These are phyloP conservation scores for Phylloscopus collybita DNA, from an alignment of 2,797 vertebrate genomes.

Conservation along the genomic window DNA sequence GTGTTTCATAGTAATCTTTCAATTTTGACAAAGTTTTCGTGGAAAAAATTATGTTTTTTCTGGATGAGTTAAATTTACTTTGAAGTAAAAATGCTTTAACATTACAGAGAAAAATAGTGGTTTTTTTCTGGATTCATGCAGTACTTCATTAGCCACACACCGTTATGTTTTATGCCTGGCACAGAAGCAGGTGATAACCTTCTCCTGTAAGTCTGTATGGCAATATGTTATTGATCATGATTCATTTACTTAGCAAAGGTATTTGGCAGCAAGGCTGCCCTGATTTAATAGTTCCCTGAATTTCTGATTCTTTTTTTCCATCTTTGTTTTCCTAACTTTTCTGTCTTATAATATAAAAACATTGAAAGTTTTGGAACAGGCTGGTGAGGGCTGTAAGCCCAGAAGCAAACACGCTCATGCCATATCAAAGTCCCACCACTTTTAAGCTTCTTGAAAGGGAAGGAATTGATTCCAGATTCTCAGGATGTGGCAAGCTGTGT, in stretches of 20 bases:
- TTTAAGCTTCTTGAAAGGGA: constrained; percentile 69
- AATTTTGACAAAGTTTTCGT: background rate
- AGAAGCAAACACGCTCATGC: constrained; percentile 69
- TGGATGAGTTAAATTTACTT: constrained; percentile 22
- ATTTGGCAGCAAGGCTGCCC: background rate
- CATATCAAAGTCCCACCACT: constrained; percentile 67
- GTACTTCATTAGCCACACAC: constrained; percentile 31
- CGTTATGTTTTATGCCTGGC: constrained; percentile 40
- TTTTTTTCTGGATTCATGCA: background rate
- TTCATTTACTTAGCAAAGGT: constrained; percentile 40
- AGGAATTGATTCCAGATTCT: constrained; percentile 72
- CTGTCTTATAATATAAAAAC: constrained; percentile 52
- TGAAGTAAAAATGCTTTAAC: constrained; percentile 23
- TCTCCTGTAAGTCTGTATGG: background rate
- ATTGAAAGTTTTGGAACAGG: constrained; percentile 51
- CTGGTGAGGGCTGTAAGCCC: constrained; percentile 65
- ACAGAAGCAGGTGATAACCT: constrained; percentile 54
- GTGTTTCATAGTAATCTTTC: background rate
- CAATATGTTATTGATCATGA: constrained; percentile 61
- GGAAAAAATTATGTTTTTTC: background rate
- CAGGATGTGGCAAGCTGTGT: constrained; percentile 75
- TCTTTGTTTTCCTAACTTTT: constrained; percentile 68
- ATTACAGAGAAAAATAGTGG: background rate
- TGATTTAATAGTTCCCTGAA: constrained; percentile 55
- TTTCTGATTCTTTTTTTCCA: constrained; percentile 46